Percentiles rank a stretch among this genome's conserved stretches.
Conservation (phyloP, 2,888 invertebrate genomes). For the Tuberolachnus salignus region DNA sequence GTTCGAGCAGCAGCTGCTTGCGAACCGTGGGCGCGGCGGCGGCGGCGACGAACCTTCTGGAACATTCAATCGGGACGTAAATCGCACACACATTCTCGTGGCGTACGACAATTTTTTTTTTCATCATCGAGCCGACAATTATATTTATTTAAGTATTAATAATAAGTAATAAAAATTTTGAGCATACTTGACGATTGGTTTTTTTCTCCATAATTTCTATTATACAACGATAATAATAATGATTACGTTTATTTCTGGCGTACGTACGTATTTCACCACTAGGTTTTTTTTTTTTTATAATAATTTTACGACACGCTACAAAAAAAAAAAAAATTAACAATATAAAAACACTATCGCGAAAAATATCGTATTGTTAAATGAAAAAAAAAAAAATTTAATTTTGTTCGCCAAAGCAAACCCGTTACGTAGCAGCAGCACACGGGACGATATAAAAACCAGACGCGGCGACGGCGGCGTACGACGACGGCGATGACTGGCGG, state of each 20-base stretch:
- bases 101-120: neutral
- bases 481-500: neutral
- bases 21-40: conserved; percentile 39
- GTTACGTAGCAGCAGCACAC: neutral
- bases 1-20: conserved; percentile 41
- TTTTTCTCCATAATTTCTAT: conserved; percentile 37
- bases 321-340: too few relatives aligned
- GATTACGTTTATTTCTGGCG: too few relatives aligned
- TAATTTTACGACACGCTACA: too few relatives aligned
- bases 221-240: neutral
- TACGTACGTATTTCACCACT: too few relatives aligned
- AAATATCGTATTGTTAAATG: too few relatives aligned
- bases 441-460: neutral
- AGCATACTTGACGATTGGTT: conserved; percentile 18
- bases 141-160: too few relatives aligned
- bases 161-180: neutral
- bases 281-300: too few relatives aligned
- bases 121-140: too few relatives aligned
- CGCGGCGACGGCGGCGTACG: conserved; percentile 5
- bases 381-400: too few relatives aligned
- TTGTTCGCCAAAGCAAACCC: neutral
- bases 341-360: too few relatives aligned
- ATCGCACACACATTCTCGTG: neutral
- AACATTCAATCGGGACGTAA: conserved; percentile 52
- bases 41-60: conserved; percentile 43